Evolutionary conservation across 1,140 invertebrate species (phyloP).

Genomic region (Temnothorax longispinosus): DNA sequence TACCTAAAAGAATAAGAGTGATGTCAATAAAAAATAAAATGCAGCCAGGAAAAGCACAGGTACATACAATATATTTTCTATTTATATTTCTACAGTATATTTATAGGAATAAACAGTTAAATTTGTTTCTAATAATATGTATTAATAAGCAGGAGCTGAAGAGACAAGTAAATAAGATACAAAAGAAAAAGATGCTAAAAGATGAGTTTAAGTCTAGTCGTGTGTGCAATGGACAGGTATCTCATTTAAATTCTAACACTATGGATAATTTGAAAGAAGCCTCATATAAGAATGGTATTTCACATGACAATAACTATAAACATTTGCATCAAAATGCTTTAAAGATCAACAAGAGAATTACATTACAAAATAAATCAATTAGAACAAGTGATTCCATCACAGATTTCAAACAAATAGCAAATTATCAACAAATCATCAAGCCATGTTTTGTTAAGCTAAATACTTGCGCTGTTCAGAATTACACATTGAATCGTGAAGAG

Average conservation of each 20-base stretch:
- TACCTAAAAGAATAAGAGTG: neutral
- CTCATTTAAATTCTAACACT: neutral
- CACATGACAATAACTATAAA: neutral
- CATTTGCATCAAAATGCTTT: neutral
- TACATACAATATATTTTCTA: neutral
- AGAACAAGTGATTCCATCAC: neutral
- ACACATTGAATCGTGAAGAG: slow-evolving; percentile 2
- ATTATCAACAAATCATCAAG: slow-evolving; percentile 19
- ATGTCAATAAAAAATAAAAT: neutral
- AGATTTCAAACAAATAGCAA: neutral
- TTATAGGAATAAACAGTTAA: neutral
- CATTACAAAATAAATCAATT: neutral
- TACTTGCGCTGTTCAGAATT: neutral
- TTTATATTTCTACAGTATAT: neutral
- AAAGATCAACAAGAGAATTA: neutral
- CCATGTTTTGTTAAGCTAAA: slow-evolving; percentile 58
- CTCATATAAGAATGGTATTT: neutral
- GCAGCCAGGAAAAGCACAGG: neutral
- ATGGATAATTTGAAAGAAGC: neutral
- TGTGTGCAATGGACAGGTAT: neutral
- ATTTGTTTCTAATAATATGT: slow-evolving; percentile 18
- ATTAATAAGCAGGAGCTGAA: slow-evolving; percentile 7
- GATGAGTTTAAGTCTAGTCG: neutral
- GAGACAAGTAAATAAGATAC: neutral
- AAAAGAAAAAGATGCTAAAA: neutral